A percentile compares a stretch with the other conserved stretches of the same genome.
phyloP scores from a whole-genome alignment of 1,140 invertebrate species.

The Hycleus cichorii region DNA sequence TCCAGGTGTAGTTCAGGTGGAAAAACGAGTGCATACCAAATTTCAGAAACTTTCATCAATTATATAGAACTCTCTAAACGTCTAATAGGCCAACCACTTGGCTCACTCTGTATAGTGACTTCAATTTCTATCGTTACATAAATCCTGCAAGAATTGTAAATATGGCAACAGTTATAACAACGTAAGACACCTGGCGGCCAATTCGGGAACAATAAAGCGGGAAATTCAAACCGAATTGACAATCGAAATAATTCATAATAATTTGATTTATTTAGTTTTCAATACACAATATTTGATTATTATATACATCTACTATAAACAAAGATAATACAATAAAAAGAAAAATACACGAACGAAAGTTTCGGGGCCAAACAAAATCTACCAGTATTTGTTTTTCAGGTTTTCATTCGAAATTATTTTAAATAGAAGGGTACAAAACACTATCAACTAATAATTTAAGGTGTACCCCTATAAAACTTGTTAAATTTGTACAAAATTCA shows the following conservation, averaged over 20 bases:
- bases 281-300: constrained; percentile 15
- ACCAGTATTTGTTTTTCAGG: neutral
- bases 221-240: neutral
- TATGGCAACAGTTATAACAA: too few species aligned
- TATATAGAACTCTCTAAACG: too few species aligned
- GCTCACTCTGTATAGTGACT: too few species aligned
- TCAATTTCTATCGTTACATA: too few species aligned
- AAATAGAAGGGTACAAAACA: constrained; percentile 1
- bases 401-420: neutral
- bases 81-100: too few species aligned
- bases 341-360: constrained; percentile 5
- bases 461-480: neutral
- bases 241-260: neutral
- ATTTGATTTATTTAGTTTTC: constrained; percentile 8
- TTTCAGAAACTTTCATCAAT: too few species aligned
- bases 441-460: constrained; percentile 2
- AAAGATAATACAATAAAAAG: constrained; percentile 19
- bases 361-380: too few species aligned
- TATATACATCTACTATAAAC: constrained; percentile 21
- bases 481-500: constrained; percentile 15
- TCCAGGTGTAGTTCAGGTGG: too few species aligned
- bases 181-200: too few species aligned
- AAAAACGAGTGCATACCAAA: too few species aligned
- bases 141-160: too few species aligned
- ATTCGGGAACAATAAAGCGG: neutral